Evolutionary conservation across 2,888 invertebrate genomes (phyloP), one percentile per base, ranked within the genome.

Genomic region (Proisotoma minuta): DNA sequence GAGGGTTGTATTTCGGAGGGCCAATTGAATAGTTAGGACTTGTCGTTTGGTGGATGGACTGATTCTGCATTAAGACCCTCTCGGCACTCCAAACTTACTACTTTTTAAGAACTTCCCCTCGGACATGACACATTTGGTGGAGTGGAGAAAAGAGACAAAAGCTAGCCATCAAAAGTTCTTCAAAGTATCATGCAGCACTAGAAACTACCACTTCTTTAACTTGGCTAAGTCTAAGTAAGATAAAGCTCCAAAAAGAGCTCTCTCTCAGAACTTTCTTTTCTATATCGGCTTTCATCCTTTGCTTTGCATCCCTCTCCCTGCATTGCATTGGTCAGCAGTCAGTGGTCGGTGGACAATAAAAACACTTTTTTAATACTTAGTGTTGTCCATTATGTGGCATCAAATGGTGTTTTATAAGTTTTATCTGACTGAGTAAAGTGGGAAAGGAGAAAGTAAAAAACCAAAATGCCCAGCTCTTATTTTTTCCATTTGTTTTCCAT

Each of bases 81-180:
- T n/a, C n/a, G n/a, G n/a, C n/a, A n/a, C n/a, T n/a, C n/a, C n/a
- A n/a, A n/a, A n/a, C n/a, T n/a, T n/a, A n/a, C n/a, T n/a, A n/a
- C n/a, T 34, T 34, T 15, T 5, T 15, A 20, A 43, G 20, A 43
- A 43, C 54, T 22, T 18, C 28, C 22, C 22, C 5, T 54, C 23
- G 34, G 54, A 39, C 40, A 54, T 54, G 54, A 54, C 54, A 54
- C 39, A 54, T 54, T 39, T 40, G 54, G 18, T 54, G 54, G 18
- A 54, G 28, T 28, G n/a, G n/a, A n/a, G n/a, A 54, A 54, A 54
- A 54, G 54, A 39, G 54, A 54, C 54, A 54, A 54, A 54, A 43
- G 43, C 43, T 43, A 4, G 43, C 43, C 43, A 43, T 43, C 43
- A 43, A 43, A 43, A 43, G 43, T 43, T 43, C 43, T n/a, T 20